A percentile compares a stretch with the other conserved stretches of the same genome.
phyloP scores from a whole-genome alignment of 2,888 invertebrate species.

The Melanchra persicariae region DNA sequence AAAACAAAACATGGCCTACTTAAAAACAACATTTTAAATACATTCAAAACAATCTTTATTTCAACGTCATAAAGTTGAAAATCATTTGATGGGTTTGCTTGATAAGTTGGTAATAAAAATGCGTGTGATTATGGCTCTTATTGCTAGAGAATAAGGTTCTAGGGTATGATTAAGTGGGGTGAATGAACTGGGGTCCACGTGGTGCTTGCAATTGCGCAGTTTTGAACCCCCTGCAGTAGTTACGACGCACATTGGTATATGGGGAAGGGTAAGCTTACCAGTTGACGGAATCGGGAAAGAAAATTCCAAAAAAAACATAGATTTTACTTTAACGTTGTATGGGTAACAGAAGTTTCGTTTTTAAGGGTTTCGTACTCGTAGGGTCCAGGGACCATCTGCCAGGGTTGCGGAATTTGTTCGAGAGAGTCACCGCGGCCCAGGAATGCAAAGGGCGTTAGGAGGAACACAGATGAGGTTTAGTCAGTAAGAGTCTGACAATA shows the following conservation, averaged over 20 bases:
- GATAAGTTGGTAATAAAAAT: conserved; percentile 58
- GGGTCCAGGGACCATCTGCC: too few species aligned
- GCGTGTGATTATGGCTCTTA: conserved; percentile 59
- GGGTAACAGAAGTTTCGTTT: too few species aligned
- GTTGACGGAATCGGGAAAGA: conserved; percentile 11
- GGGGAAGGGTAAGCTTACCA: conserved; percentile 54
- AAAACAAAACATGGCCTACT: conserved; percentile 67
- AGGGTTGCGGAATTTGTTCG: too few species aligned
- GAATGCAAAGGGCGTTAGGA: too few species aligned
- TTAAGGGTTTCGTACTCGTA: too few species aligned
- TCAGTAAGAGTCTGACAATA: too few species aligned
- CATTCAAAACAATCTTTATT: conserved; percentile 60
- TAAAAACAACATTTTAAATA: conserved; percentile 42
- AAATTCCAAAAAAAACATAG: background rate
- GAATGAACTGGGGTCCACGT: conserved; percentile 85
- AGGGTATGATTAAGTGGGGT: conserved; percentile 70
- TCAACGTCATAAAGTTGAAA: conserved; percentile 26
- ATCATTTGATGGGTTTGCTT: conserved; percentile 25
- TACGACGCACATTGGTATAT: conserved; percentile 78
- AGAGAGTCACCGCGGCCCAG: too few species aligned
- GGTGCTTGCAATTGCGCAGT: conserved; percentile 87
- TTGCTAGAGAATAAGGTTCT: conserved; percentile 60
- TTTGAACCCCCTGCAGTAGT: conserved; percentile 87
- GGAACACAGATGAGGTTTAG: too few species aligned
- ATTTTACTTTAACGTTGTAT: too few species aligned